Evolutionary conservation across 2,113 vertebrate genomes (phyloP).

Genomic region (Pelecanoides urinatrix): DNA sequence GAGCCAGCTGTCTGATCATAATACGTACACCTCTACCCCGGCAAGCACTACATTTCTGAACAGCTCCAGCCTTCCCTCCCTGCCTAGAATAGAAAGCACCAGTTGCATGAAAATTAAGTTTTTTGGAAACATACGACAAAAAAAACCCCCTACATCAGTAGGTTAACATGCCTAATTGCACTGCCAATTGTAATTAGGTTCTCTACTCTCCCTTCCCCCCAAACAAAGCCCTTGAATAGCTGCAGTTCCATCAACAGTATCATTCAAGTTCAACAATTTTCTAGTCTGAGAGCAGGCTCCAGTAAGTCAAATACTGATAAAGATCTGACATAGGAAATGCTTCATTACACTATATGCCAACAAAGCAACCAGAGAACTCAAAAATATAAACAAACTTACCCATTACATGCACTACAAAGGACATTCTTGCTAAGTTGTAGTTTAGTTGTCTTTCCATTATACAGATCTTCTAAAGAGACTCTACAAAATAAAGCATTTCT

Average conservation of each 20-base stretch:
- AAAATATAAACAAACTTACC: constrained; percentile 80
- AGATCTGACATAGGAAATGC: neutral
- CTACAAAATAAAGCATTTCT: constrained; percentile 69
- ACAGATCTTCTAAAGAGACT: constrained; percentile 97
- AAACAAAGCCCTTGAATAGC: neutral
- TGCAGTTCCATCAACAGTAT: neutral
- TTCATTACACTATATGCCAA: neutral
- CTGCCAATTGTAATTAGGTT: neutral
- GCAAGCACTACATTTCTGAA: constrained; percentile 94
- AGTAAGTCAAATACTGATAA: neutral
- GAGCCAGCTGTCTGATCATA: constrained; percentile 97
- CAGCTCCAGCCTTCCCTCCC: constrained; percentile 94
- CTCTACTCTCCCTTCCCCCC: neutral
- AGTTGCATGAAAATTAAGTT: neutral
- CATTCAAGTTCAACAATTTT: neutral
- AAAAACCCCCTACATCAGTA: neutral
- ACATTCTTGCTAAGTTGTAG: constrained; percentile 99
- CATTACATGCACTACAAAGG: constrained; percentile 92
- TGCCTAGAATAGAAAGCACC: constrained; percentile 77
- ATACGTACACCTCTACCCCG: constrained; percentile 93
- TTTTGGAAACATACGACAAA: neutral
- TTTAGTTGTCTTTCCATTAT: constrained; percentile 99
- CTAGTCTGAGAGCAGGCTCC: neutral
- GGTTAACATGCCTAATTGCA: neutral
- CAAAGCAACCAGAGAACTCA: neutral